Conservation (phyloP, 2,113 vertebrate genomes). For the human (Homo sapiens) region DNA sequence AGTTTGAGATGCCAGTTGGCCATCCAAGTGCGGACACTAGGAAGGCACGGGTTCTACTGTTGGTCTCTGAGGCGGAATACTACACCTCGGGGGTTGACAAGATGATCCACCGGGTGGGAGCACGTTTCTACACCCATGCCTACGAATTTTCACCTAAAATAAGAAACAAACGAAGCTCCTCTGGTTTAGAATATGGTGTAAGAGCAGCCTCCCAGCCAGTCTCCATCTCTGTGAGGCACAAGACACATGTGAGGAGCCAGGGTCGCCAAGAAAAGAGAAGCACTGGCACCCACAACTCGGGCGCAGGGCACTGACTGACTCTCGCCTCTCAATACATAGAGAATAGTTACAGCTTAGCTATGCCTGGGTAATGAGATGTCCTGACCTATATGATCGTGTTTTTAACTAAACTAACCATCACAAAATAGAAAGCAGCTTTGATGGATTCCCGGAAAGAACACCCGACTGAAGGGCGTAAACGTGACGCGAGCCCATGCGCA, state of each 20-base stretch:
- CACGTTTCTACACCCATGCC: neutral
- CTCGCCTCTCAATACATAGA: neutral
- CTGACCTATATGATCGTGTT: neutral
- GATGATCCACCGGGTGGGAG: neutral
- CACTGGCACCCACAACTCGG: neutral
- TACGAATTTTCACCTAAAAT: neutral
- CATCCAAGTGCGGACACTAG: neutral
- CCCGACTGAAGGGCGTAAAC: neutral
- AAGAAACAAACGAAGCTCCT: neutral
- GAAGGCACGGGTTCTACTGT: neutral
- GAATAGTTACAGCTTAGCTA: neutral
- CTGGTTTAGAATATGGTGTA: neutral
- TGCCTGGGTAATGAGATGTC: neutral
- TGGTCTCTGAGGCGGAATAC: neutral
- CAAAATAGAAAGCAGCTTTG: neutral
- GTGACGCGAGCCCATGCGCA: fast-evolving
- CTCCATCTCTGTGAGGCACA: neutral
- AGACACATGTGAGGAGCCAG: neutral
- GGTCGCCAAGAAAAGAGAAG: neutral
- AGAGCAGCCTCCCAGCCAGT: neutral
- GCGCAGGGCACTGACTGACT: neutral
- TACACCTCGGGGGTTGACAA: neutral
- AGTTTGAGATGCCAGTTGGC: neutral
- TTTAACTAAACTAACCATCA: neutral
- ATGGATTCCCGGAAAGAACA: neutral